Percentiles rank a stretch among this genome's conserved stretches.
Evolutionary conservation across 2,888 invertebrate genomes (phyloP).

Genomic region (Cotesia congregata): DNA sequence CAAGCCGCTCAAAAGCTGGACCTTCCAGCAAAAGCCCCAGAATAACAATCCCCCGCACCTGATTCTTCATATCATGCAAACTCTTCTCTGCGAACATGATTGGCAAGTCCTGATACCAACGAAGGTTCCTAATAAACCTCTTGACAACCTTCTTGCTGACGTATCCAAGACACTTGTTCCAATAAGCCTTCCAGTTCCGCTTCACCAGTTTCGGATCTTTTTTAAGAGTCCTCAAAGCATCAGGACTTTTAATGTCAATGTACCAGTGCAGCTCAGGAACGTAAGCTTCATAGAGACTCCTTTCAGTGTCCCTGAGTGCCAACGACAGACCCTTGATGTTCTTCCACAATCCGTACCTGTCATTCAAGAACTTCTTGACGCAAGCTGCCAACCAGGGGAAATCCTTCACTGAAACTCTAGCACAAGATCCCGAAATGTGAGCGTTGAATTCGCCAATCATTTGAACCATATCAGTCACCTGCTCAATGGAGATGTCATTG

Average conservation of each 20-base stretch:
- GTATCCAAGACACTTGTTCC: neutral
- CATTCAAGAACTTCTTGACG: neutral
- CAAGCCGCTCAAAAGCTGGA: constrained; percentile 46
- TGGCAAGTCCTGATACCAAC: constrained; percentile 63
- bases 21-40: constrained; percentile 55
- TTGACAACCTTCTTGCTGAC: neutral
- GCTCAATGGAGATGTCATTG: constrained; percentile 2
- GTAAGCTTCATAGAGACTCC: neutral
- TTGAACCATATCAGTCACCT: constrained; percentile 35
- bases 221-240: constrained; percentile 39
- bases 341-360: neutral
- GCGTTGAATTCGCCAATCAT: constrained; percentile 55
- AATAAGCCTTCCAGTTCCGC: constrained; percentile 48
- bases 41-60: constrained; percentile 26
- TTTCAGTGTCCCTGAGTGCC: constrained; percentile 15
- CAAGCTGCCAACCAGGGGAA: neutral
- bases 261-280: neutral
- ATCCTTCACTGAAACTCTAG: neutral
- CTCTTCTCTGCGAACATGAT: constrained; percentile 51
- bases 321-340: neutral
- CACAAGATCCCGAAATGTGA: neutral
- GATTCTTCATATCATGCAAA: neutral
- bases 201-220: constrained; percentile 37
- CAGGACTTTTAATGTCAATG: neutral
- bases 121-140: constrained; percentile 51